Conservation (phyloP, 1,140 invertebrate genomes). For the Harpegnathos saltator region DNA sequence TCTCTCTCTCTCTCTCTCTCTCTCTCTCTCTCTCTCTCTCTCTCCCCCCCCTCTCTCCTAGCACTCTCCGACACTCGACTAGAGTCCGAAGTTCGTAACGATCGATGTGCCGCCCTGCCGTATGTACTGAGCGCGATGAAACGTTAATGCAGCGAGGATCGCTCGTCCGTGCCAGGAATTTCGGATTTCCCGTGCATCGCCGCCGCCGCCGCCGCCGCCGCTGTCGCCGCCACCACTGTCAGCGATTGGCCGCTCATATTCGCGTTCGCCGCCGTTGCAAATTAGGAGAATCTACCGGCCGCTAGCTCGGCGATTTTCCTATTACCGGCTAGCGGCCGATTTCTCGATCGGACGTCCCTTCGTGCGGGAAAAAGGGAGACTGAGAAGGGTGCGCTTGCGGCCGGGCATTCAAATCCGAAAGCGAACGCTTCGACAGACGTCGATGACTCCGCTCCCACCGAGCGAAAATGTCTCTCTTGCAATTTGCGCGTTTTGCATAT, state of each 20-base stretch:
- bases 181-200: conserved; percentile 67
- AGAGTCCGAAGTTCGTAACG: conserved; percentile 74
- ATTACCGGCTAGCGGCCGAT: conserved; percentile 3
- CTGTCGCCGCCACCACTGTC: no score
- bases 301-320: neutral
- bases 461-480: neutral
- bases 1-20: neutral
- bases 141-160: conserved; percentile 77
- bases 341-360: conserved; percentile 36
- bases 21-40: neutral
- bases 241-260: conserved; percentile 54
- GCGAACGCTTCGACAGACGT: neutral
- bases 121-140: conserved; percentile 75
- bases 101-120: conserved; percentile 75
- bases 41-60: neutral
- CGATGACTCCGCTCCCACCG: neutral
- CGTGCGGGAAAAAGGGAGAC: neutral
- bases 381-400: neutral
- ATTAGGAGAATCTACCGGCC: conserved; percentile 58
- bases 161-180: conserved; percentile 74
- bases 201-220: conserved; percentile 1
- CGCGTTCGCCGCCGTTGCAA: conserved; percentile 58
- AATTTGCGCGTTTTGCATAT: neutral
- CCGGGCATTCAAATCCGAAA: no score
- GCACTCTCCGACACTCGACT: conserved; percentile 63